phyloP scores from a whole-genome alignment of 2,797 vertebrate species.

The Lutjanus campechanus region DNA sequence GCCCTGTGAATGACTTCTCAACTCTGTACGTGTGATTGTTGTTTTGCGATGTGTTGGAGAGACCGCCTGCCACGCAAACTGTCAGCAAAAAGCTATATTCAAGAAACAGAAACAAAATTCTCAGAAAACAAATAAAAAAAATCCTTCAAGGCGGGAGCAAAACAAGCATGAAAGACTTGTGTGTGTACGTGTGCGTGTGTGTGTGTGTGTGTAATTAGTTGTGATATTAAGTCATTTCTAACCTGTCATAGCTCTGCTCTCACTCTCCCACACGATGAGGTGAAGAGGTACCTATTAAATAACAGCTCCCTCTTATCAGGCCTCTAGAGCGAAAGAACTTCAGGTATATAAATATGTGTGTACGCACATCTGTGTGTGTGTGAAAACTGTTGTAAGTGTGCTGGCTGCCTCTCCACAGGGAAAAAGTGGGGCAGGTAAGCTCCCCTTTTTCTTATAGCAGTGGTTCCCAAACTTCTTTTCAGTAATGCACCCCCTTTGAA shows the following conservation, averaged over 20 bases:
- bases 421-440: not conserved
- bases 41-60: slow-evolving; percentile 40
- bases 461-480: too few species aligned
- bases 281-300: slow-evolving; percentile 54
- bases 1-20: slow-evolving; percentile 61
- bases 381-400: not conserved
- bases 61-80: slow-evolving; percentile 47
- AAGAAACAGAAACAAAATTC: slow-evolving; percentile 8
- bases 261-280: slow-evolving; percentile 27
- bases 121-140: not conserved
- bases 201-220: slow-evolving; percentile 57
- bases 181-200: not conserved
- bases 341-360: slow-evolving; percentile 20
- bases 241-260: slow-evolving; percentile 50
- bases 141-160: slow-evolving; percentile 28
- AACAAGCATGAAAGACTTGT: slow-evolving; percentile 53
- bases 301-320: slow-evolving; percentile 54
- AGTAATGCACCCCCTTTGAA: too few species aligned
- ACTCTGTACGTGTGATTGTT: slow-evolving; percentile 55
- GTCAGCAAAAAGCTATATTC: slow-evolving; percentile 52
- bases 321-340: slow-evolving; percentile 34
- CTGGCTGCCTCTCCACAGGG: not conserved
- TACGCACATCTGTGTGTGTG: slow-evolving; percentile 14
- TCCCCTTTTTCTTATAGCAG: too few species aligned
- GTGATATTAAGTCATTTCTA: slow-evolving; percentile 66